Percentiles rank a stretch among this genome's conserved stretches.
These are phyloP conservation scores for Mesopsocus fuscifrons DNA, from an alignment of 2,888 invertebrate genomes.

Conservation along the genomic window DNA sequence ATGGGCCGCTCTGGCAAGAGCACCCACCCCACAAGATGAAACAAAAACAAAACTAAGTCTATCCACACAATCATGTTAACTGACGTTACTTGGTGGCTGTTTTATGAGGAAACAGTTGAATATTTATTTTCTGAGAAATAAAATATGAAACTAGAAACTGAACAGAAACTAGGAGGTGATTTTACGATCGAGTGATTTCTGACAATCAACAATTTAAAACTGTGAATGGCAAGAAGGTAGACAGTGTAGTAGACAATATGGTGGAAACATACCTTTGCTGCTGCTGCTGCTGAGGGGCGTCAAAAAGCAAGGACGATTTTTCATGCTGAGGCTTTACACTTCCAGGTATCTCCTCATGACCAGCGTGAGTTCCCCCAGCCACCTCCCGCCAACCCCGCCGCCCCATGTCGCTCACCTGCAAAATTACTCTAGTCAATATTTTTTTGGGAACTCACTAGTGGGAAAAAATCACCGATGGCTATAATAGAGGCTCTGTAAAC, in stretches of 20 bases:
- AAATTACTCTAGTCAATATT: background rate
- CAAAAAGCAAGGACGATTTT: conserved; percentile 27
- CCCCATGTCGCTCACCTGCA: conserved; percentile 44
- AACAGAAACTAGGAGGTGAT: too few species aligned
- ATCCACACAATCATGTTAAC: background rate
- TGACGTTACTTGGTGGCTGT: too few species aligned
- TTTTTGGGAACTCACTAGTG: background rate
- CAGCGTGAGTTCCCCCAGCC: conserved; percentile 23
- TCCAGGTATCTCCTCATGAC: conserved; percentile 19
- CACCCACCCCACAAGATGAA: background rate
- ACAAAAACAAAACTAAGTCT: background rate
- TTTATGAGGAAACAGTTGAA: too few species aligned
- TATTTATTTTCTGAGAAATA: too few species aligned
- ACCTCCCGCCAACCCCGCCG: conserved; percentile 45
- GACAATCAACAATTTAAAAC: too few species aligned
- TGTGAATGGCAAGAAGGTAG: too few species aligned
- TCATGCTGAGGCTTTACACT: conserved; percentile 24
- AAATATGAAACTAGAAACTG: too few species aligned
- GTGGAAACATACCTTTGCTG: conserved; percentile 10
- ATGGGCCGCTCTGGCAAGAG: background rate
- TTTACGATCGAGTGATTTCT: too few species aligned
- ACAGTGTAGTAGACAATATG: too few species aligned
- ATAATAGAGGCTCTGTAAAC: background rate
- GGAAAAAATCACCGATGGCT: background rate
- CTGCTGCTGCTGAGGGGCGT: conserved; percentile 19